These are phyloP conservation scores for Triplophysa dalaica DNA, from an alignment of 2,113 vertebrate genomes.

Conservation along the genomic window DNA sequence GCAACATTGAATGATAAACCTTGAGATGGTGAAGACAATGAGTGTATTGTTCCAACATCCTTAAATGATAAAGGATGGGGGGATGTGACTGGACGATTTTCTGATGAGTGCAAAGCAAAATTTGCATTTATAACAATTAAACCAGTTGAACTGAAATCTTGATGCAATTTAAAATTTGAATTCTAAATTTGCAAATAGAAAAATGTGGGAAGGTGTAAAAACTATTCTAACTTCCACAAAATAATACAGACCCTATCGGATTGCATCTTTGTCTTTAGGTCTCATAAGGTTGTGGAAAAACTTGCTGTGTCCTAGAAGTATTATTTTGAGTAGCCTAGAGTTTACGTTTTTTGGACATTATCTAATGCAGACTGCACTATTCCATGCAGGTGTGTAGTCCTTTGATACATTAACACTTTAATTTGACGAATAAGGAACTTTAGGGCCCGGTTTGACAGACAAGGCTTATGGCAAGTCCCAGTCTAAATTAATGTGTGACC, in stretches of 20 bases:
- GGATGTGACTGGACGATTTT: neutral
- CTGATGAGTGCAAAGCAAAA: neutral
- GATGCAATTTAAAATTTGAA: no score
- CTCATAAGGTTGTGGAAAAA: neutral
- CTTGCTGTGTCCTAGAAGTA: neutral
- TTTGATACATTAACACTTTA: neutral
- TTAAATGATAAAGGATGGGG: neutral
- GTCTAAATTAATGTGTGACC: no score
- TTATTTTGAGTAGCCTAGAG: neutral
- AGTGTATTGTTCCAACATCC: neutral
- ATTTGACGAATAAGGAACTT: no score
- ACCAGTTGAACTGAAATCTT: neutral
- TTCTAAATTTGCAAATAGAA: no score
- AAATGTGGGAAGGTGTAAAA: no score
- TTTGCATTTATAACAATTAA: neutral
- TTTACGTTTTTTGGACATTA: neutral
- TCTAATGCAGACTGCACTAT: neutral
- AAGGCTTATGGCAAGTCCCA: no score
- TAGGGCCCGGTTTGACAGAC: no score
- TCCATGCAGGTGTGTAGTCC: neutral
- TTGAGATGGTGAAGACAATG: conserved; percentile 4
- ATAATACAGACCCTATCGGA: no score
- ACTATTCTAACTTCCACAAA: no score
- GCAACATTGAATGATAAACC: neutral
- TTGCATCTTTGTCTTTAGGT: no score